A percentile compares a stretch with the other conserved stretches of the same genome.
phyloP scores from a whole-genome alignment of 2,797 vertebrate genomes.

The Melanotaenia nigrans region DNA sequence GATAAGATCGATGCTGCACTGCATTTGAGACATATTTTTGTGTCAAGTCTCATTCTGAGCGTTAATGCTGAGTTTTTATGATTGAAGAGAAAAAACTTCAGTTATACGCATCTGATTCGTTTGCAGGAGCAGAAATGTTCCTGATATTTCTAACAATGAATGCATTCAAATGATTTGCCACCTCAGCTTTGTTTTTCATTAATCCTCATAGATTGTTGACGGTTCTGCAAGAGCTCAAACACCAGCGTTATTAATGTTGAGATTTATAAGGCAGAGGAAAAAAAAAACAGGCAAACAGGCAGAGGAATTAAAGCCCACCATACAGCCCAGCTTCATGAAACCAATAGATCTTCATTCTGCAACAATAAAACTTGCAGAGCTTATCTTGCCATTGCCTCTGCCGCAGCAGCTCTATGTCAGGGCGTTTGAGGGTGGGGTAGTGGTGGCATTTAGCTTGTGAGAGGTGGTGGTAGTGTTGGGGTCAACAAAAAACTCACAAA shows the following conservation, averaged over 20 bases:
- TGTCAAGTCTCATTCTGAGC: constrained; percentile 7
- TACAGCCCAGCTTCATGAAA: neutral
- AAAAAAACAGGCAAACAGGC: constrained; percentile 3
- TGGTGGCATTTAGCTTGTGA: constrained; percentile 5
- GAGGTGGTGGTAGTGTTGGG: constrained; percentile 5
- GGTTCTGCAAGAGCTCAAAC: constrained; percentile 14
- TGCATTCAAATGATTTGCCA: constrained; percentile 17
- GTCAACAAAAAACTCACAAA: constrained; percentile 31
- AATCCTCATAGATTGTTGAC: constrained; percentile 47
- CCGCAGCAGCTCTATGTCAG: neutral
- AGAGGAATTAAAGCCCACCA: constrained; percentile 31
- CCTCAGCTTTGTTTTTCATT: constrained; percentile 44
- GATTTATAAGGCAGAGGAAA: constrained; percentile 13
- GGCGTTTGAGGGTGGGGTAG: constrained; percentile 7
- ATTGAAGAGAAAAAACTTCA: constrained; percentile 8
- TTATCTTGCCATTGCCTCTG: constrained; percentile 23
- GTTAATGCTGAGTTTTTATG: constrained; percentile 3
- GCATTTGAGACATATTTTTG: constrained; percentile 11
- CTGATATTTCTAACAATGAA: constrained; percentile 14
- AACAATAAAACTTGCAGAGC: constrained; percentile 31
- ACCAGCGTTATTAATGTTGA: constrained; percentile 16
- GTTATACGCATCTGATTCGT: constrained; percentile 26
- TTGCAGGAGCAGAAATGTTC: constrained; percentile 18
- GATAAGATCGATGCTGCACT: constrained; percentile 18
- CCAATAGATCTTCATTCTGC: constrained; percentile 26